Conservation (phyloP, 2,797 vertebrate genomes). For the Danionella dracula region DNA sequence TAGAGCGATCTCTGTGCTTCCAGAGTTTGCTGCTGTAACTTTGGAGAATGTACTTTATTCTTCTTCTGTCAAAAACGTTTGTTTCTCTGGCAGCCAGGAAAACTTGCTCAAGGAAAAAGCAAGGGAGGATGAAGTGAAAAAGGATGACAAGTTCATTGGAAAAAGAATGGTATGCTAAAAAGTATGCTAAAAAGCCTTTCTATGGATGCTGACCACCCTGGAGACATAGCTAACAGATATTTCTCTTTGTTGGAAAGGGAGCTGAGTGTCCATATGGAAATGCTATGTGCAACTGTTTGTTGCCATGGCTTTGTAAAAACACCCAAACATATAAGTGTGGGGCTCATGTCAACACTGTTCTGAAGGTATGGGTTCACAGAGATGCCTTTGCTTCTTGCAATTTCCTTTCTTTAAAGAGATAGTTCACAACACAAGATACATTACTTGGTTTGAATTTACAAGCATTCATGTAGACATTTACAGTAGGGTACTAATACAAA, state of each 20-base stretch:
- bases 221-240: not conserved
- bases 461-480: no score
- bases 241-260: conserved; percentile 7
- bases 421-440: not conserved
- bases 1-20: conserved; percentile 13
- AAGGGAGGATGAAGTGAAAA: conserved; percentile 22
- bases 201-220: not conserved
- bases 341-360: conserved; percentile 5
- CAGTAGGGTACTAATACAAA: no score
- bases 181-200: not conserved
- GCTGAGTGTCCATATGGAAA: conserved; percentile 20
- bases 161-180: conserved; percentile 14
- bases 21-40: conserved; percentile 27
- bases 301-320: conserved; percentile 27
- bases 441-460: not conserved
- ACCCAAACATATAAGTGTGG: conserved; percentile 7
- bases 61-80: conserved; percentile 22
- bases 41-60: conserved; percentile 33
- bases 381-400: not conserved
- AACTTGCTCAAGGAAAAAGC: conserved; percentile 33
- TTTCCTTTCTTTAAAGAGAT: conserved; percentile 8
- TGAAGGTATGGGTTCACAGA: conserved; percentile 11
- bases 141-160: conserved; percentile 8
- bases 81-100: conserved; percentile 30
- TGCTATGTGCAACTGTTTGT: conserved; percentile 19